Percentiles rank a stretch among this genome's conserved stretches.
Conservation (phyloP, 2,888 invertebrate species). For the Antheraea assamensis region DNA sequence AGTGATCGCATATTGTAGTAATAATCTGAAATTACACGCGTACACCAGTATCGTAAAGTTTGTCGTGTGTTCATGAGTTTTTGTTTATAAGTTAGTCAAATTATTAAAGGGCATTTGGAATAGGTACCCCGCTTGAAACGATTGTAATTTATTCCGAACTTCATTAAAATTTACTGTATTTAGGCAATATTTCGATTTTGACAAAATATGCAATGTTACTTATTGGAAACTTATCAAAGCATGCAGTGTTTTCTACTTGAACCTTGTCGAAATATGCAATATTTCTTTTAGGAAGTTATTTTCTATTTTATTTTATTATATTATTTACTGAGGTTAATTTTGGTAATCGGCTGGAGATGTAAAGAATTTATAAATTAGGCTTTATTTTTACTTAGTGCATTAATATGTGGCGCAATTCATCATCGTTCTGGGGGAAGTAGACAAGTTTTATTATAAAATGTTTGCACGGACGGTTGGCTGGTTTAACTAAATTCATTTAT, state of each 20-base stretch:
- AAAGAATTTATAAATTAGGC: neutral
- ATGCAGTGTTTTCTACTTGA: neutral
- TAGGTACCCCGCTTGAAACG: slow-evolving; percentile 64
- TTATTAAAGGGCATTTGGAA: slow-evolving; percentile 67
- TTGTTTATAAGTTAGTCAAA: slow-evolving; percentile 55
- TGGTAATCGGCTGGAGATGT: neutral
- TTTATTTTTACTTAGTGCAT: neutral
- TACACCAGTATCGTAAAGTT: slow-evolving; percentile 1
- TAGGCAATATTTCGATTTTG: no score
- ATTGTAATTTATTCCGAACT: slow-evolving; percentile 28
- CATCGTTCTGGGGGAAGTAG: no score
- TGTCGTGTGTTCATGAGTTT: slow-evolving; percentile 10
- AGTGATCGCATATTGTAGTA: neutral
- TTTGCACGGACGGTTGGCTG: neutral
- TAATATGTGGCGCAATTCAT: no score
- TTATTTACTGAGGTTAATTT: no score
- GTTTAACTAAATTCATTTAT: neutral
- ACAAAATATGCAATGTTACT: neutral
- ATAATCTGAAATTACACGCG: neutral
- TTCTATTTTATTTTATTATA: no score
- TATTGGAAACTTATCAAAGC: no score
- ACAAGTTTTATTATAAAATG: no score
- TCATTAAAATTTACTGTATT: neutral
- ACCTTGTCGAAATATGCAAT: neutral
- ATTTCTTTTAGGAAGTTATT: neutral